These are phyloP conservation scores for Siphamia tubifer DNA, from an alignment of 2,113 vertebrate genomes.

Conservation along the genomic window DNA sequence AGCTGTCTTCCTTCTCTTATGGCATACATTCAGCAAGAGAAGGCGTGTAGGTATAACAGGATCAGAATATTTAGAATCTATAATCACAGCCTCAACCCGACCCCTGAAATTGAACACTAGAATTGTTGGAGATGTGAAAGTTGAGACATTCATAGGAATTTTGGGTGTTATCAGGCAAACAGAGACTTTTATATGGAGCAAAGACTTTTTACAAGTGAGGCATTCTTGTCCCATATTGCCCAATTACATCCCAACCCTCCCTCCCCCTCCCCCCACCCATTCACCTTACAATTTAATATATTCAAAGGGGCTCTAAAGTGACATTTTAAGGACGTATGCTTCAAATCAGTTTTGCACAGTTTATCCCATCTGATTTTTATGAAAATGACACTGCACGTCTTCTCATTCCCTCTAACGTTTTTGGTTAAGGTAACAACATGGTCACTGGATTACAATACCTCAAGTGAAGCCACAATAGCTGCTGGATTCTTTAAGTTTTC, in stretches of 20 bases:
- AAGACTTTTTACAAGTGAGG: slow-evolving; percentile 29
- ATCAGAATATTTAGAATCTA: slow-evolving; percentile 36
- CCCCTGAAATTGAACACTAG: not conserved
- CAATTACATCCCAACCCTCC: not conserved
- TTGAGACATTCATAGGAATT: slow-evolving; percentile 59
- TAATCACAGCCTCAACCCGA: slow-evolving; percentile 39
- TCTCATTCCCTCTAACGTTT: slow-evolving; percentile 66
- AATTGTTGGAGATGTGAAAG: slow-evolving; percentile 20
- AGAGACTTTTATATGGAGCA: slow-evolving; percentile 9
- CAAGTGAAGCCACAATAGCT: slow-evolving; percentile 76
- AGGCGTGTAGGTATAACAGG: slow-evolving; percentile 60
- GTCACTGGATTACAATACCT: slow-evolving; percentile 75
- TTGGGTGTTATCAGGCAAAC: slow-evolving; percentile 1
- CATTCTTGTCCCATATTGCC: slow-evolving; percentile 23
- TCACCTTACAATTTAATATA: slow-evolving; percentile 21
- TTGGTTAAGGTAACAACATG: slow-evolving; percentile 79
- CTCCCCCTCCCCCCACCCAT: not conserved
- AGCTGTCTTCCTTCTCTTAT: slow-evolving; percentile 70
- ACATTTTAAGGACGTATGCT: slow-evolving; percentile 39
- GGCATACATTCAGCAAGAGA: slow-evolving; percentile 81
- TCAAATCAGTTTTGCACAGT: slow-evolving; percentile 30
- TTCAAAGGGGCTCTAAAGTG: slow-evolving; percentile 48
- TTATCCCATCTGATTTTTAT: slow-evolving; percentile 19
- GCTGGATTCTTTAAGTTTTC: slow-evolving; percentile 77
- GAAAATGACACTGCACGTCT: slow-evolving; percentile 42